Evolutionary conservation across 2,797 vertebrate genomes (phyloP).

Genomic region (Gymnodraco acuticeps): DNA sequence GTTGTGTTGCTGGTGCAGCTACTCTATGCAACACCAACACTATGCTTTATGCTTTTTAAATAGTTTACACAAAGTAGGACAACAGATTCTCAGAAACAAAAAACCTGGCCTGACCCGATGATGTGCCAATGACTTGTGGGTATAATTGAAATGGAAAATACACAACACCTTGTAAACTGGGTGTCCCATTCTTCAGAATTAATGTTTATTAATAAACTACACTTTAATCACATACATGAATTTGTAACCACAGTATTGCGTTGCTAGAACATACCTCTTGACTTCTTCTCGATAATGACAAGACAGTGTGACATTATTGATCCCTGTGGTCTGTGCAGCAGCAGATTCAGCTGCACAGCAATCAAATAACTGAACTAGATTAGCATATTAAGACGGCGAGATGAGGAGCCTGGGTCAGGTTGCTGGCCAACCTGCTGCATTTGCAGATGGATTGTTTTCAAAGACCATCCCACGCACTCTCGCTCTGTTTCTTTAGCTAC

Average conservation of each 20-base stretch:
- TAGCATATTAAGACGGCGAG: conserved; percentile 43
- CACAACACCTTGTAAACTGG: background rate
- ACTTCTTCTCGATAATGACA: conserved; percentile 36
- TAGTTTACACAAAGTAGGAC: conserved; percentile 22
- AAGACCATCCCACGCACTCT: conserved; percentile 42
- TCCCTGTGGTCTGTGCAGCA: conserved; percentile 43
- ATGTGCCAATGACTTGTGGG: conserved; percentile 5
- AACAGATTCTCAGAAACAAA: conserved; percentile 7
- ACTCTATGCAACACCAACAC: background rate
- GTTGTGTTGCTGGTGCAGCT: background rate
- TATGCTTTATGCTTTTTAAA: conserved; percentile 7
- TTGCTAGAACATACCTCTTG: conserved; percentile 26
- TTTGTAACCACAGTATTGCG: conserved; percentile 25
- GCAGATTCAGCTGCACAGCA: conserved; percentile 51
- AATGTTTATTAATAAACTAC: conserved; percentile 1
- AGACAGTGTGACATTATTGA: conserved; percentile 60
- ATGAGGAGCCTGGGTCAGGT: conserved; percentile 16
- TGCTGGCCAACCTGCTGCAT: conserved; percentile 39
- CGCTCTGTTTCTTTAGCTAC: conserved; percentile 24
- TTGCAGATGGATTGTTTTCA: conserved; percentile 44
- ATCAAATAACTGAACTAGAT: conserved; percentile 53
- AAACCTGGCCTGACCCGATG: background rate
- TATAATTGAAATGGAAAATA: background rate
- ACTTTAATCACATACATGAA: background rate
- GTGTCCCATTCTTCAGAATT: conserved; percentile 7